Evolutionary conservation across 1,140 invertebrate genomes (phyloP).

Genomic region (Lethrus apterus): DNA sequence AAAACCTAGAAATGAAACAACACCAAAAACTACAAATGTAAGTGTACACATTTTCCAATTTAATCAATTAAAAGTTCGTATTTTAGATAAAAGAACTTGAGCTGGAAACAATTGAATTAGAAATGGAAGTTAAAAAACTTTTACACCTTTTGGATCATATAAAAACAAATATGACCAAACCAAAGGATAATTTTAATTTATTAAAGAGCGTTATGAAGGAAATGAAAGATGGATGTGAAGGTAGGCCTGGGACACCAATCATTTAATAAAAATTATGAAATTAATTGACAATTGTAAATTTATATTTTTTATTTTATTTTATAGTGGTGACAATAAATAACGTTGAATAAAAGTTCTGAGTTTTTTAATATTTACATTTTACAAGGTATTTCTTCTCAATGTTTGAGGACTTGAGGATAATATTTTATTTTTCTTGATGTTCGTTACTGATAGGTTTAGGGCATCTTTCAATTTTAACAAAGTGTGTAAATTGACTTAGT

Average conservation of each 20-base stretch:
- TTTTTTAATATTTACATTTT: no score
- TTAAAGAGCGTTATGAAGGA: conserved; percentile 3
- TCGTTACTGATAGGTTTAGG: no score
- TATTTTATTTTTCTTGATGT: no score
- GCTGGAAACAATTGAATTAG: conserved; percentile 4
- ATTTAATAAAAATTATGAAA: not conserved
- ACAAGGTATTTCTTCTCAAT: no score
- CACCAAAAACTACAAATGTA: not conserved
- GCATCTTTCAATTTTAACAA: no score
- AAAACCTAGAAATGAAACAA: conserved; percentile 16
- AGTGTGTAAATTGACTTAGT: no score
- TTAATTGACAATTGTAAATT: not conserved
- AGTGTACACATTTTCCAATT: no score
- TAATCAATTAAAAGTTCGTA: no score
- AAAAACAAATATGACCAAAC: not conserved
- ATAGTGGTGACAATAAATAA: no score
- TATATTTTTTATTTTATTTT: not conserved
- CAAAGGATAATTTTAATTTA: not conserved
- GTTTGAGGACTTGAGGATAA: no score
- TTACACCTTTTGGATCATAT: not conserved
- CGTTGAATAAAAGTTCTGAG: no score
- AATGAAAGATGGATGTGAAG: conserved; percentile 8
- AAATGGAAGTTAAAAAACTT: conserved; percentile 2
- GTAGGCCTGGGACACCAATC: not conserved
- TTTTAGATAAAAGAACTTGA: conserved; percentile 4